Conservation (phyloP, 1,140 invertebrate species). For the Samia ricini region DNA sequence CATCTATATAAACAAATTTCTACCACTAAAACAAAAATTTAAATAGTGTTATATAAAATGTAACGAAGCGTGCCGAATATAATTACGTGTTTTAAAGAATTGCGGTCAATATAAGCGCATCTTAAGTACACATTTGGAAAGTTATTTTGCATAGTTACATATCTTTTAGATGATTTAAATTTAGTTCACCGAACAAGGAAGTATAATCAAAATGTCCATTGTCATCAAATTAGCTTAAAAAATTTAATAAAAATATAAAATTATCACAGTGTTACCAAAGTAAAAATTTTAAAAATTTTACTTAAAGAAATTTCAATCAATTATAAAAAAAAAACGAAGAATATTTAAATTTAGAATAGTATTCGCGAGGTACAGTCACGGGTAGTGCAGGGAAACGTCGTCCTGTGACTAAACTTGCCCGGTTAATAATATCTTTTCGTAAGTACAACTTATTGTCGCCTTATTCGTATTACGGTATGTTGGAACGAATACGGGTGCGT, state of each 20-base stretch:
- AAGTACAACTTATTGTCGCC: slow-evolving; percentile 50
- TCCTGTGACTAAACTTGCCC: slow-evolving; percentile 51
- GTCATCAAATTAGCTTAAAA: neutral
- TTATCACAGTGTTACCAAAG: neutral
- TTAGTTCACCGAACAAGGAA: neutral
- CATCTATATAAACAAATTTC: slow-evolving; percentile 47
- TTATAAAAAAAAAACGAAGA: neutral
- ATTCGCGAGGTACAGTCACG: slow-evolving; percentile 9
- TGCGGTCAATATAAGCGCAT: slow-evolving; percentile 29
- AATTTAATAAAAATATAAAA: neutral
- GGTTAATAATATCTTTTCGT: slow-evolving; percentile 56
- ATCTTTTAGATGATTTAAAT: neutral
- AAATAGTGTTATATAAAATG: slow-evolving; percentile 59
- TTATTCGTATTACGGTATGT: slow-evolving; percentile 71
- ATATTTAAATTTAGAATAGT: slow-evolving; percentile 3
- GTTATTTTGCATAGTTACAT: slow-evolving; percentile 20
- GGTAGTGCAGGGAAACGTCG: slow-evolving; percentile 46
- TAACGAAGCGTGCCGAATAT: slow-evolving; percentile 51
- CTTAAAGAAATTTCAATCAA: neutral
- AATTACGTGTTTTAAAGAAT: slow-evolving; percentile 48
- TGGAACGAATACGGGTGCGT: slow-evolving; percentile 68
- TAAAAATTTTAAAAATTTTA: neutral
- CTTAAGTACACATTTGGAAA: slow-evolving; percentile 34
- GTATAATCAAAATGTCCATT: neutral
- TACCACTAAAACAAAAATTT: slow-evolving; percentile 39